Percentiles rank a stretch among this genome's conserved stretches.
Conservation (phyloP, 1,140 invertebrate genomes). For the Melipona quadrifasciata region DNA sequence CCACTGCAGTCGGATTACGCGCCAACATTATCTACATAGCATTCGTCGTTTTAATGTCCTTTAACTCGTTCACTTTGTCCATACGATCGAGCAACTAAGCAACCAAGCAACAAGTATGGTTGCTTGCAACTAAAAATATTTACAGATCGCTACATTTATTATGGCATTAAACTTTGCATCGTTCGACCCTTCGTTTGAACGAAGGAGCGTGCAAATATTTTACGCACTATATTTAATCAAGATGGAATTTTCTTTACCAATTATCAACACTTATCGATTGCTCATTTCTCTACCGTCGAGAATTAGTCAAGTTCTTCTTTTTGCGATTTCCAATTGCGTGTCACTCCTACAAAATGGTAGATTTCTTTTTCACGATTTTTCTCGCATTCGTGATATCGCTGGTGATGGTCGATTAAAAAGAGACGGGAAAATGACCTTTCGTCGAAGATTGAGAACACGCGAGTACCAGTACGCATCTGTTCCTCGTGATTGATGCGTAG, state of each 20-base stretch:
- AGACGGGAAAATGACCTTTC: slow-evolving; percentile 28
- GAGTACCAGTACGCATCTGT: slow-evolving; percentile 71
- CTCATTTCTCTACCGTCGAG: no score
- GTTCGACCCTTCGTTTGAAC: no score
- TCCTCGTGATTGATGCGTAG: slow-evolving; percentile 76
- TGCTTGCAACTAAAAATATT: background rate
- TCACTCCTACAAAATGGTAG: no score
- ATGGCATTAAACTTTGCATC: no score
- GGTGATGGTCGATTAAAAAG: slow-evolving; percentile 7
- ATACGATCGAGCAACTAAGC: no score
- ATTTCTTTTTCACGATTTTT: background rate
- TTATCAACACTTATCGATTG: no score
- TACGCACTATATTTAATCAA: no score
- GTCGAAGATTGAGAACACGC: slow-evolving; percentile 41
- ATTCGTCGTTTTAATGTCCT: slow-evolving; percentile 28
- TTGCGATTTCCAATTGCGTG: background rate
- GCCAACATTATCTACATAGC: slow-evolving; percentile 31
- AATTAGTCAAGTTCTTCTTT: no score
- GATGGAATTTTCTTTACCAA: no score
- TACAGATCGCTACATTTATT: background rate
- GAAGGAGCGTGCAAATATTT: no score
- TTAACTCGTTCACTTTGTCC: slow-evolving; percentile 41
- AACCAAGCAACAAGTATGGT: background rate
- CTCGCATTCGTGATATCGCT: background rate
- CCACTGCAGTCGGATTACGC: slow-evolving; percentile 33